These are phyloP conservation scores for Arnoldichthys spilopterus DNA, from an alignment of 2,797 vertebrate genomes.

Conservation along the genomic window DNA sequence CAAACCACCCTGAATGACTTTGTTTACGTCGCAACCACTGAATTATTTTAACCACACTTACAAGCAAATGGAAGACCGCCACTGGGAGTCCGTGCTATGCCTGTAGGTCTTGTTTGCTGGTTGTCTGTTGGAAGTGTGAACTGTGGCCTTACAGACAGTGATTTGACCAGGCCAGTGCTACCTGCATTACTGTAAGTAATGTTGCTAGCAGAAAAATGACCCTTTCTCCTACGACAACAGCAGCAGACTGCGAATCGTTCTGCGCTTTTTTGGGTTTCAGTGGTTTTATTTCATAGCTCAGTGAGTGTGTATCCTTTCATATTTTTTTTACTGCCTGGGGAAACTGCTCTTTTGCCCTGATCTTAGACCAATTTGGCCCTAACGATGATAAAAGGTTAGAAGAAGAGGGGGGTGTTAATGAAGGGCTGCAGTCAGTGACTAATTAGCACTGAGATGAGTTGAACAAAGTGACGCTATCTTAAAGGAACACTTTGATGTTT, in stretches of 20 bases:
- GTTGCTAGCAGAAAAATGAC: neutral
- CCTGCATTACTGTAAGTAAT: neutral
- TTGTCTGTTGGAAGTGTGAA: neutral
- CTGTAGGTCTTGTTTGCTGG: neutral
- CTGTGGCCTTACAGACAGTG: neutral
- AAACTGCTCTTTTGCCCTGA: neutral
- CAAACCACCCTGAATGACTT: neutral
- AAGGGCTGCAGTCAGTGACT: neutral
- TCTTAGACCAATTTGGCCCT: neutral
- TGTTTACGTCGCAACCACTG: neutral
- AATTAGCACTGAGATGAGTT: neutral
- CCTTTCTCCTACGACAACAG: neutral
- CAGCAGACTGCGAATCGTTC: neutral
- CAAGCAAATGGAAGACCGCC: neutral
- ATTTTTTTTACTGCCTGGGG: neutral
- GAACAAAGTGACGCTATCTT: neutral
- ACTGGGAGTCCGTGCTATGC: no score
- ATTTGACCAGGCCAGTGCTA: neutral
- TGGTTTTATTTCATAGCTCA: neutral
- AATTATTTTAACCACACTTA: neutral
- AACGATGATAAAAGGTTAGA: neutral
- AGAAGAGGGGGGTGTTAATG: neutral
- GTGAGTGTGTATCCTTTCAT: conserved; percentile 11
- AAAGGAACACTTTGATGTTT: neutral
- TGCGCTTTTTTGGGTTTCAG: neutral